These are phyloP conservation scores for Eulemur albifrons DNA, from an alignment of 2,797 vertebrate species.

Conservation along the genomic window DNA sequence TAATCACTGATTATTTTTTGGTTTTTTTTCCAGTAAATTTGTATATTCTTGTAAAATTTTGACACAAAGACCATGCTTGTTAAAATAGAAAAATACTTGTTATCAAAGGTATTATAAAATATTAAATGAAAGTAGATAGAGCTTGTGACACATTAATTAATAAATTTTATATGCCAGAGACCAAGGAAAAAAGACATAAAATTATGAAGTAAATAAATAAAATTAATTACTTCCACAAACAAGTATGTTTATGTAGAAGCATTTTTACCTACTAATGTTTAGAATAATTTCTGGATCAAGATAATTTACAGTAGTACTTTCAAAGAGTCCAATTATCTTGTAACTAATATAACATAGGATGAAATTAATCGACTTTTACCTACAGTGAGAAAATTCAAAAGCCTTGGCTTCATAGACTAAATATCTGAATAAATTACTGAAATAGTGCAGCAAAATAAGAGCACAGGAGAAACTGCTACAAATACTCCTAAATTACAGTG, in stretches of 20 bases:
- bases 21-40: slow-evolving; percentile 17
- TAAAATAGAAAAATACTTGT: slow-evolving; percentile 59
- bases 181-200: slow-evolving; percentile 66
- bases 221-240: slow-evolving; percentile 81
- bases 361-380: slow-evolving; percentile 88
- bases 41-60: not conserved
- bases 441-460: slow-evolving; percentile 32
- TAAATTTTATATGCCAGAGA: slow-evolving; percentile 71
- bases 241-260: slow-evolving; percentile 79
- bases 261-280: slow-evolving; percentile 86
- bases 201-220: slow-evolving; percentile 76
- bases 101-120: slow-evolving; percentile 69
- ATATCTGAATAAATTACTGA: slow-evolving; percentile 87
- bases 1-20: slow-evolving; percentile 20
- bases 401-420: slow-evolving; percentile 88
- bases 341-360: slow-evolving; percentile 88
- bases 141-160: slow-evolving; percentile 60
- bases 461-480: slow-evolving; percentile 47
- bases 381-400: slow-evolving; percentile 91
- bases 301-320: slow-evolving; percentile 90
- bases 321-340: slow-evolving; percentile 90
- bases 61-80: slow-evolving; percentile 7
- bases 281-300: slow-evolving; percentile 89
- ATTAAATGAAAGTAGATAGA: slow-evolving; percentile 58
- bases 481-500: slow-evolving; percentile 53